Base-by-base conservation (phyloP, 2,113 vertebrate genomes). In the Oryzias curvinotus region DNA sequence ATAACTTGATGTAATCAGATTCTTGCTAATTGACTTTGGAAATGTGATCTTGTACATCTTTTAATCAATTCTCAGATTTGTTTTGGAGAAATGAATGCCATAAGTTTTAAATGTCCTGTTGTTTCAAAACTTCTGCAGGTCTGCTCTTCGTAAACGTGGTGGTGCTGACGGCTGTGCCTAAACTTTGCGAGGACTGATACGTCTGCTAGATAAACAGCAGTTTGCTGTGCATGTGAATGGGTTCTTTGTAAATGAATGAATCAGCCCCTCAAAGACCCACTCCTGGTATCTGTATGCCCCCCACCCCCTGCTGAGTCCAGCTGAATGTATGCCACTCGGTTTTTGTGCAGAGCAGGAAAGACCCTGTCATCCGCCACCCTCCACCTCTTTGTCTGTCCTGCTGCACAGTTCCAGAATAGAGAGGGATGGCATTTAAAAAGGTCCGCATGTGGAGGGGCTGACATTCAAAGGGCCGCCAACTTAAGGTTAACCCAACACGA, bases 361-460 rank as follows among this genome's bases (percentile, higher is more conserved):
- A 57, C 10, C 7, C 52, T 52, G 58, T 63, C 57, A 61, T 78
- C 81, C 73, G 60, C 62, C 71, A 62, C 57, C 56, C 44, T 60
- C 61, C 47, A 55, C 66, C 54, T 69, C 57, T 80, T 85, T 88
- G 82, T 89, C 80, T 80, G 74, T 73, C 67, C 79, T 72, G 48
- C 72, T 87, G 64, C 75, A 82, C 74, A 62, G 71, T 70, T 48
- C 71, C 71, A 57, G 77, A 89, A 86, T 86, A 88, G 89, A 90
- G 68, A 87, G 78, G 52, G 63, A 66, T 88, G 90, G 86, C 89
- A 90, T 92, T 91, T 90, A 70, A 82, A 91, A 91, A 91, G 81
- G 87, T 89, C 89, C 77, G 54, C 78, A 64, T 73, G 72, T 85
- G 74, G 75, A 86, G 82, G 81, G 79, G 68, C 74, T 91, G 89